Conservation (phyloP, 2,797 vertebrate genomes). For the Chrosomus eos region DNA sequence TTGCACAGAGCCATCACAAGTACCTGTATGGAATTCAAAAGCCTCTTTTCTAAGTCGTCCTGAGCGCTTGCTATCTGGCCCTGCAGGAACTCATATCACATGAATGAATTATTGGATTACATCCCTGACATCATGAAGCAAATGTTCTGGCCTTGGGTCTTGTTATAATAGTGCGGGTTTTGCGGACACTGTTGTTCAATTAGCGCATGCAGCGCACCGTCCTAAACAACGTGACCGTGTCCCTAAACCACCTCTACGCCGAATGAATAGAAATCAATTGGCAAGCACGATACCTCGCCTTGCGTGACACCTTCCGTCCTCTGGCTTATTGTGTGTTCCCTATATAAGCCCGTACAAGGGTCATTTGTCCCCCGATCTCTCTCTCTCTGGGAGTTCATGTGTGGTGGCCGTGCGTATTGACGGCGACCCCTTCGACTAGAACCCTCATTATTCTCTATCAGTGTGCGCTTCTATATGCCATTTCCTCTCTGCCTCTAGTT, state of each 20-base stretch:
- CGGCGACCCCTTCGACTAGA: constrained; percentile 38
- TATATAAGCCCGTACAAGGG: neutral
- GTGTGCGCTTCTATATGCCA: neutral
- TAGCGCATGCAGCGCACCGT: constrained; percentile 49
- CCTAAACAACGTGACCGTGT: constrained; percentile 14
- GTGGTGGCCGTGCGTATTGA: constrained; percentile 5
- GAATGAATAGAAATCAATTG: constrained; percentile 44
- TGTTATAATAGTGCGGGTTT: constrained; percentile 42
- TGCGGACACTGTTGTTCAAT: constrained; percentile 50
- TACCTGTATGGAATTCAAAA: neutral
- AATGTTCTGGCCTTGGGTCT: constrained; percentile 67
- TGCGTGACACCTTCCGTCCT: neutral
- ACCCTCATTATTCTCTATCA: constrained; percentile 55
- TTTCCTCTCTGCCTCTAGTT: constrained; percentile 39
- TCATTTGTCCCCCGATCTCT: constrained; percentile 29
- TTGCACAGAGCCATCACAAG: neutral
- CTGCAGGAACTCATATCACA: constrained; percentile 37
- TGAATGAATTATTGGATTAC: constrained; percentile 53
- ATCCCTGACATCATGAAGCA: constrained; percentile 56
- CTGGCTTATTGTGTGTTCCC: constrained; percentile 17
- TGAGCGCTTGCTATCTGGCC: constrained; percentile 14
- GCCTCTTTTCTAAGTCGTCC: neutral
- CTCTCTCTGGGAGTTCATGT: constrained; percentile 10
- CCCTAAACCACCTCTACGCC: constrained; percentile 11
- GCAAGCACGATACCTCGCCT: neutral